These are phyloP conservation scores for Macropus fuliginosus DNA, from an alignment of 2,797 vertebrate genomes.

Conservation along the genomic window DNA sequence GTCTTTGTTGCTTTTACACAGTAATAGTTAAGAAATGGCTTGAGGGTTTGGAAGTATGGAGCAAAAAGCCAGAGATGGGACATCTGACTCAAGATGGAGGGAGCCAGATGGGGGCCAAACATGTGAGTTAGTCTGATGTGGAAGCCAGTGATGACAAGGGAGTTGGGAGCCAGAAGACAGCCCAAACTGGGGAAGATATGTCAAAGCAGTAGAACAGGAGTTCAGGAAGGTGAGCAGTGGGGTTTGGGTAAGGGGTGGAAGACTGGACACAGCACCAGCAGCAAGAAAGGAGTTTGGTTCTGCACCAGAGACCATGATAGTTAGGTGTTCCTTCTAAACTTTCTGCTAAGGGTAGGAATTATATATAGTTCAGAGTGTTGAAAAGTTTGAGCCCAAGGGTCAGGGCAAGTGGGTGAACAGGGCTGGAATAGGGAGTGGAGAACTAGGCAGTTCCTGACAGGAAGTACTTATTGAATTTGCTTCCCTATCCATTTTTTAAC, in stretches of 20 bases:
- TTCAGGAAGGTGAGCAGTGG: neutral
- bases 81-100: neutral
- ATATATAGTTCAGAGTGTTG: neutral
- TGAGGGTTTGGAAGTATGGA: neutral
- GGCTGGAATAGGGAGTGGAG: neutral
- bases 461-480: neutral
- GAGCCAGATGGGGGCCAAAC: neutral
- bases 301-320: neutral
- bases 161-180: neutral
- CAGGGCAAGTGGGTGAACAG: neutral
- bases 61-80: neutral
- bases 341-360: neutral
- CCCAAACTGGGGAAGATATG: neutral
- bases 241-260: rapidly evolving
- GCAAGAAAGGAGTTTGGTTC: neutral
- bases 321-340: neutral
- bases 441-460: neutral
- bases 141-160: neutral
- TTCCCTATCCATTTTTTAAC: neutral
- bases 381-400: neutral
- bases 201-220: neutral
- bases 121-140: neutral
- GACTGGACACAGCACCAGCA: neutral
- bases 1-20: neutral
- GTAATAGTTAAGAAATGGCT: neutral